A percentile compares a stretch with the other conserved stretches of the same genome.
These are phyloP conservation scores for Temnothorax rugatulus DNA, from an alignment of 2,888 invertebrate genomes.

Conservation along the genomic window DNA sequence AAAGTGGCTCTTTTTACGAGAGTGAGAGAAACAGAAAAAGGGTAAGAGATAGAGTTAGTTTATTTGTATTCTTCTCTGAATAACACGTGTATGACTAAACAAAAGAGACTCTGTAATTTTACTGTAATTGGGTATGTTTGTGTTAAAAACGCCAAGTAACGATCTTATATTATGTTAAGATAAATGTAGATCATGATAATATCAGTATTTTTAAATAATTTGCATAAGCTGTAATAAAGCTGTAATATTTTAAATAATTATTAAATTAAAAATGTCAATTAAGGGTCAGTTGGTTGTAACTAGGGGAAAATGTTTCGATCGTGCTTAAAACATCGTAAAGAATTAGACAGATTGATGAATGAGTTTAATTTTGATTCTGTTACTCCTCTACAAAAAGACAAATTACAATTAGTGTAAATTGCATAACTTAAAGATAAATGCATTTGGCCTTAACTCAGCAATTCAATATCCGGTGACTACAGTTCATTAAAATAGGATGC, in stretches of 20 bases:
- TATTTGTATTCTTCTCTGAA: neutral
- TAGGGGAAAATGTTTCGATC: neutral
- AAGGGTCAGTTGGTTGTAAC: neutral
- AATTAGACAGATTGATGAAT: conserved; percentile 13
- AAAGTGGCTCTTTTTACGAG: neutral
- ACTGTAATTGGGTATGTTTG: conserved; percentile 6
- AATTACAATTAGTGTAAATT: neutral
- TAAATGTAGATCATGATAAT: neutral
- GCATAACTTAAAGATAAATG: neutral
- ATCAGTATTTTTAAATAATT: neutral
- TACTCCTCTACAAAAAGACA: neutral
- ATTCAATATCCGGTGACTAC: neutral
- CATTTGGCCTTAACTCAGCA: neutral
- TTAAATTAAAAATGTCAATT: neutral
- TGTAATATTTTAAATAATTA: neutral
- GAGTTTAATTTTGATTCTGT: neutral
- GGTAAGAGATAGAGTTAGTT: neutral
- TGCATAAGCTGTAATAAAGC: neutral
- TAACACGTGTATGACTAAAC: neutral
- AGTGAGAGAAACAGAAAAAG: neutral
- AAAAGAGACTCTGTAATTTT: neutral
- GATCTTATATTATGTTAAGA: neutral
- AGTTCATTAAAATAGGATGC: conserved; percentile 19
- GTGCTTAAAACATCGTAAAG: neutral
- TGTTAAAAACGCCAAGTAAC: neutral